Conservation (phyloP, 2,888 invertebrate genomes). For the Hydrotaea diabolus region DNA sequence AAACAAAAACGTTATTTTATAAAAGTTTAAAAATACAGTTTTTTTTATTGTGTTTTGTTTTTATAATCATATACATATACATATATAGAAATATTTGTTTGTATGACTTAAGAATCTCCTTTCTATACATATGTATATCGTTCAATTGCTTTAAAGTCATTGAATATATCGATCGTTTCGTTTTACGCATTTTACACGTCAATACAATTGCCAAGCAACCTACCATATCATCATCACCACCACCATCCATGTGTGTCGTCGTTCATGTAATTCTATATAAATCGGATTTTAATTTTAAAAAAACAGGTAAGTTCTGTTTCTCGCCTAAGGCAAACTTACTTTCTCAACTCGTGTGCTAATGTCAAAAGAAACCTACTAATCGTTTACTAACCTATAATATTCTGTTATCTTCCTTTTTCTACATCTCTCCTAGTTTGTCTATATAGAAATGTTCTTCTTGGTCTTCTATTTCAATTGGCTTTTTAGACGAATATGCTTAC, state of each 20-base stretch:
- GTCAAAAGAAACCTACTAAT: conserved; percentile 24
- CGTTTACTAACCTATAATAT: conserved; percentile 57
- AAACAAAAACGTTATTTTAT: conserved; percentile 35
- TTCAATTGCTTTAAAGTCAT: conserved; percentile 18
- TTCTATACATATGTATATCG: conserved; percentile 1
- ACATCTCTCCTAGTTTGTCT: conserved; percentile 8
- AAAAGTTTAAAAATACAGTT: conserved; percentile 35
- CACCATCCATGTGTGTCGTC: conserved; percentile 26
- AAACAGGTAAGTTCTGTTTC: conserved; percentile 60
- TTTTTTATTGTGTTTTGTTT: conserved; percentile 55
- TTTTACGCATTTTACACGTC: conserved; percentile 34
- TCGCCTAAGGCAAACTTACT: background rate
- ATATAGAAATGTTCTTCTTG: conserved; percentile 2
- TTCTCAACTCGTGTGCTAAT: conserved; percentile 18
- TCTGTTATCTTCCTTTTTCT: background rate
- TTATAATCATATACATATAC: conserved; percentile 13
- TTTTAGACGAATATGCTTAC: conserved; percentile 35
- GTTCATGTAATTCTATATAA: conserved; percentile 50
- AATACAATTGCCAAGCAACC: background rate
- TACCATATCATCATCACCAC: conserved; percentile 38
- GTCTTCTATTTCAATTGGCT: conserved; percentile 27
- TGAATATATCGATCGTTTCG: conserved; percentile 24
- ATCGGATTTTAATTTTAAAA: conserved; percentile 36
- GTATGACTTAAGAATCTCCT: conserved; percentile 50
- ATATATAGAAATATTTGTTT: conserved; percentile 39